Base-by-base conservation (phyloP, 2,888 invertebrate genomes). In the Prosopocoilus inquinatus region DNA sequence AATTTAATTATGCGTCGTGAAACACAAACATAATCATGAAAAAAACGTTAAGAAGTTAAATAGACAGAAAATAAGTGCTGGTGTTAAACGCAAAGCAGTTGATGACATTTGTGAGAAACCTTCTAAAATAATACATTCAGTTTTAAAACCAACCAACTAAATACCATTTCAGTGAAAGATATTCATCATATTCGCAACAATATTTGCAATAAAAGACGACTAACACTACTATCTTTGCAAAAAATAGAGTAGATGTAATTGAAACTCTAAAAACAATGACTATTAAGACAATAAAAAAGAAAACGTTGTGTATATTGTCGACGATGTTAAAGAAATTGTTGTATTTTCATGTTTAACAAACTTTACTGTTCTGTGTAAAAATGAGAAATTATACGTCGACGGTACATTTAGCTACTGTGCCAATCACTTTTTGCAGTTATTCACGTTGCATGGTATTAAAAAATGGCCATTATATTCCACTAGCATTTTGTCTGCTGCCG, bases 41-140 rank as follows among this genome's bases (percentile, higher is more conserved):
- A 4, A 38, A 7, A 38, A 38, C 13, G 11, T 38, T 11, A 38
- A 38, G 32, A 45, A 45, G 20, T 38, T 38, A 38, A 38, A 56
- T 56, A 50, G 56, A 41, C 41, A 50, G 48, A 44, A 13, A 28
- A 35, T 13, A 32, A 46, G 20, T 49, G 41, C 36, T 62, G n/a
- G 44, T 15, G 12, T 44, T 35, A 35, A 35, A 38, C 38, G 38
- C 13, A 38, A 2, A 38, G 38, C 38, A 38, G 13, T 13, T 7
- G 3, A 47, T 47, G 20, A 50, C 20, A 20, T 51, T 39, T 16
- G 47, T 47, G 32, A 45, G 2, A 45, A 45, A 12, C 16, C 13
- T 13, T 45, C 9, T 8, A 20, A 28, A 20, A 15, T 28, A 45
- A 28, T 45, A 16, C 9, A 28, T 38, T 28, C 46, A 45, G 46